Percentiles rank a stretch among this genome's conserved stretches.
phyloP scores from a whole-genome alignment of 1,140 invertebrate species.

The Eupeodes corollae region DNA sequence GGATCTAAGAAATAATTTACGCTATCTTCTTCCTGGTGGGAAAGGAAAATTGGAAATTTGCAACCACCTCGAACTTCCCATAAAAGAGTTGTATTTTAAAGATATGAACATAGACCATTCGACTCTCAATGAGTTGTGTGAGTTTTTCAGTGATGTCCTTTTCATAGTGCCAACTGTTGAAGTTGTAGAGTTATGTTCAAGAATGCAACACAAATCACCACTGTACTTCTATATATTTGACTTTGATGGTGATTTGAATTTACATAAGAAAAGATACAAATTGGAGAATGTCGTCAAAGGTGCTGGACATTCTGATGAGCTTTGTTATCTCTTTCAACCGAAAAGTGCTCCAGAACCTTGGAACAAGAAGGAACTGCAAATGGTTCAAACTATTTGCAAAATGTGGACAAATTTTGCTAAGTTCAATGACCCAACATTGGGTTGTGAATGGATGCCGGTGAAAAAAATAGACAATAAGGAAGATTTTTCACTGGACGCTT shows the following conservation, averaged over 20 bases:
- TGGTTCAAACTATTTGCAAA: conserved; percentile 41
- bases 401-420: conserved; percentile 56
- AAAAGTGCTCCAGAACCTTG: conserved; percentile 37
- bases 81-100: conserved; percentile 27
- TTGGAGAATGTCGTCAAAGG: conserved; percentile 36
- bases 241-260: conserved; percentile 42
- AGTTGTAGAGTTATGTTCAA: conserved; percentile 20
- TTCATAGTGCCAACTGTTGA: conserved; percentile 22
- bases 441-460: conserved; percentile 23
- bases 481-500: conserved; percentile 22
- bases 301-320: conserved; percentile 47
- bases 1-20: conserved; percentile 17
- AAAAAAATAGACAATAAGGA: conserved; percentile 5
- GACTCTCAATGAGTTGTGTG: conserved; percentile 14
- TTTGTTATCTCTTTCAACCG: conserved; percentile 49
- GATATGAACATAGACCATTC: conserved; percentile 12
- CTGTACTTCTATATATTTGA: conserved; percentile 41
- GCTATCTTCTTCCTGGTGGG: conserved; percentile 19
- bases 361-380: conserved; percentile 35
- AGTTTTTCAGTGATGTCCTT: conserved; percentile 23
- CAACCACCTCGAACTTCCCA: conserved; percentile 12
- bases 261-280: conserved; percentile 39
- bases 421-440: conserved; percentile 32
- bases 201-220: conserved; percentile 17
- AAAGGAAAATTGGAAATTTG: conserved; percentile 8